A percentile compares a stretch with the other conserved stretches of the same genome.
Conservation (phyloP, 2,797 vertebrate species). For the Harpagifer antarcticus region DNA sequence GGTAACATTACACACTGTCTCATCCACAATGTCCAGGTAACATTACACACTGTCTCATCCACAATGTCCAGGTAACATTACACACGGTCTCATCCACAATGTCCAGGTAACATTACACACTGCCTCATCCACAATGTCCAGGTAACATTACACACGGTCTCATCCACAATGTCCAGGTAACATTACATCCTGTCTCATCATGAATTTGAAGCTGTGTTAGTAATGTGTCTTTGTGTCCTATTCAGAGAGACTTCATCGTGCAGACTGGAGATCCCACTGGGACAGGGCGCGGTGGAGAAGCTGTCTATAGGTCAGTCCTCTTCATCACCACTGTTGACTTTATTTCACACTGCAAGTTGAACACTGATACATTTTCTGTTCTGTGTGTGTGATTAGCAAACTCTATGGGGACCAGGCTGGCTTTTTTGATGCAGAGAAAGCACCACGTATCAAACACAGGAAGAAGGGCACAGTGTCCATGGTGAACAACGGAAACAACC, state of each 20-base stretch:
- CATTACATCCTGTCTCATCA: slow-evolving; percentile 71
- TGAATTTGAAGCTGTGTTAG: neutral
- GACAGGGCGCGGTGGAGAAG: slow-evolving; percentile 95
- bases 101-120: too few species aligned
- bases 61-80: slow-evolving; percentile 94
- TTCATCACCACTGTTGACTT: neutral
- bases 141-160: slow-evolving; percentile 77
- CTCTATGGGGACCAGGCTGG: slow-evolving; percentile 96
- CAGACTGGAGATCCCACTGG: slow-evolving; percentile 96
- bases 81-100: too few species aligned
- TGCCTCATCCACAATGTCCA: slow-evolving; percentile 90
- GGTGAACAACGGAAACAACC: slow-evolving; percentile 96
- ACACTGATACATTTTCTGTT: neutral
- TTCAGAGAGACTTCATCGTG: slow-evolving; percentile 95
- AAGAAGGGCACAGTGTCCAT: slow-evolving; percentile 96
- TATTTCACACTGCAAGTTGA: neutral
- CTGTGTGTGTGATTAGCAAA: slow-evolving; percentile 82
- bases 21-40: slow-evolving; percentile 59
- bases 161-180: slow-evolving; percentile 59
- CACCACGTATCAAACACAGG: slow-evolving; percentile 95
- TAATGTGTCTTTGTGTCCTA: slow-evolving; percentile 15
- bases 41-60: slow-evolving; percentile 87
- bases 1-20: slow-evolving; percentile 77
- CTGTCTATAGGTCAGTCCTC: slow-evolving; percentile 90
- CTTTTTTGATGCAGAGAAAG: slow-evolving; percentile 94